Evolutionary conservation across 1,140 invertebrate genomes (phyloP).

Genomic region (Sinella curviseta): DNA sequence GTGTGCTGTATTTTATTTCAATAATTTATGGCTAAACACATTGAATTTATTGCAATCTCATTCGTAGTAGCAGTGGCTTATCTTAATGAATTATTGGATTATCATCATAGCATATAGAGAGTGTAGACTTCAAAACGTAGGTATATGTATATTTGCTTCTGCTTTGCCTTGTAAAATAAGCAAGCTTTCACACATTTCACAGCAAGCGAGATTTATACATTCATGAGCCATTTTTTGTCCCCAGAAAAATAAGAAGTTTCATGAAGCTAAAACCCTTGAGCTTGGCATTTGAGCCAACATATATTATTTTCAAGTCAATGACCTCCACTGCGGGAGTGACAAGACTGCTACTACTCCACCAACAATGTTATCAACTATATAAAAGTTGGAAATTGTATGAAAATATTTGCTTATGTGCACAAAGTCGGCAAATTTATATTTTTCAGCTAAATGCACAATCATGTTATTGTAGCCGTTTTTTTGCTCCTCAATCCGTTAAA

Average conservation of each 20-base stretch:
- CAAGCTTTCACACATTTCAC: neutral
- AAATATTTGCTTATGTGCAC: neutral
- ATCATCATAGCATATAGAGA: no score
- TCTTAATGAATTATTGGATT: neutral
- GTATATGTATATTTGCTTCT: no score
- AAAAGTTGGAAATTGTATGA: neutral
- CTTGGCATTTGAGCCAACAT: slow-evolving; percentile 8
- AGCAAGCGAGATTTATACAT: slow-evolving; percentile 14
- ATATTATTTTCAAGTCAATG: neutral
- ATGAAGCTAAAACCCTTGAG: slow-evolving; percentile 9
- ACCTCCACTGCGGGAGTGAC: slow-evolving; percentile 1
- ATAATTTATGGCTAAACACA: neutral
- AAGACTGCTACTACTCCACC: neutral
- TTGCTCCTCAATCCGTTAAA: no score
- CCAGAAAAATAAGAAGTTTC: neutral
- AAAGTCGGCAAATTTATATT: no score
- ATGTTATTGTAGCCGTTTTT: no score
- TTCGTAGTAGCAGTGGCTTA: neutral
- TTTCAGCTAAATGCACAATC: no score
- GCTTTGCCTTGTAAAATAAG: neutral
- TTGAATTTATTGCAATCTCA: neutral
- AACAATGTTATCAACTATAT: neutral
- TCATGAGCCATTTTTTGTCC: neutral
- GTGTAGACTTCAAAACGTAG: no score
- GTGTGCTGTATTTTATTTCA: neutral